These are phyloP conservation scores for Aspiorhynchus laticeps DNA, from an alignment of 2,113 vertebrate species.

Conservation along the genomic window DNA sequence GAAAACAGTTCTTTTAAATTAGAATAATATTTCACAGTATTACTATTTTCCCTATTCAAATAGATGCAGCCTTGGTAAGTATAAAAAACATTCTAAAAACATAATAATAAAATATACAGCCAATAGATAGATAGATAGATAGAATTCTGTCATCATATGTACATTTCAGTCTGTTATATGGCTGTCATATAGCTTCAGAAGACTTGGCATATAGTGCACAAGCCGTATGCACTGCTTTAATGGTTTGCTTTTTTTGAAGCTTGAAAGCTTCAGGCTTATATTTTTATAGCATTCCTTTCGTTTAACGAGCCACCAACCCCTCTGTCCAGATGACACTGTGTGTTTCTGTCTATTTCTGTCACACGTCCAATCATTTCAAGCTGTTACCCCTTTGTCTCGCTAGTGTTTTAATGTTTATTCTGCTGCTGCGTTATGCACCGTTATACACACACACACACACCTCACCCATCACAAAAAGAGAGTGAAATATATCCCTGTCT, in stretches of 20 bases:
- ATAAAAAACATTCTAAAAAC: no score
- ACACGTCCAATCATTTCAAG: constrained; percentile 15
- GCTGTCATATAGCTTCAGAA: background rate
- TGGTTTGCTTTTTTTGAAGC: background rate
- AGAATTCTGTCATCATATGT: no score
- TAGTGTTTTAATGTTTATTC: constrained; percentile 38
- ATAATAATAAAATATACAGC: no score
- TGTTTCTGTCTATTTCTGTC: constrained; percentile 22
- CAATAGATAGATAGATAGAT: no score
- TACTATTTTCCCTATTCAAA: no score
- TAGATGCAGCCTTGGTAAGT: no score
- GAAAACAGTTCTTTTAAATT: no score
- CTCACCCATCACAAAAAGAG: constrained; percentile 38
- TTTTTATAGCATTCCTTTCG: background rate
- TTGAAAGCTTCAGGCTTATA: background rate
- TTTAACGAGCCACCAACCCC: background rate
- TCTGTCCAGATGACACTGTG: constrained; percentile 3
- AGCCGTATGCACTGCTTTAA: background rate
- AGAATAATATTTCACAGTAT: no score
- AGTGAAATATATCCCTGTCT: constrained; percentile 54
- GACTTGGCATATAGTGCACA: background rate
- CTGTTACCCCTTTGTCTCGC: constrained; percentile 46
- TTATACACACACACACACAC: constrained; percentile 47
- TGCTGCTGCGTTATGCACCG: constrained; percentile 47
- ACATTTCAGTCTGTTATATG: no score